Evolutionary conservation across 2,113 vertebrate genomes (phyloP), one percentile per base, ranked within the genome.

Genomic region (Vulpes ferrilata): DNA sequence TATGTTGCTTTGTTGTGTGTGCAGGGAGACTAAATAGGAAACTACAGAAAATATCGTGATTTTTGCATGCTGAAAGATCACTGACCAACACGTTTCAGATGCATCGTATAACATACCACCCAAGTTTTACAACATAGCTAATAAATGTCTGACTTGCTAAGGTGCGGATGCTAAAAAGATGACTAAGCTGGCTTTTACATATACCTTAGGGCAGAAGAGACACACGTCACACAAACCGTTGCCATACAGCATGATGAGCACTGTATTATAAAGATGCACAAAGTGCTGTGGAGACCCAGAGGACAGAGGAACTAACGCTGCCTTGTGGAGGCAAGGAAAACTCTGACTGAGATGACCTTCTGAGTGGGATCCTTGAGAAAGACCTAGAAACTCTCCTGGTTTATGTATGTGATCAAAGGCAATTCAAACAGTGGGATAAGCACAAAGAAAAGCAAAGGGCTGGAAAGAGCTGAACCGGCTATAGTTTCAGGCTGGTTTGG

Each of bases 61-160:
- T 80, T 95, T 76, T 43, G 20, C 60, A 65, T 73, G 53, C 30
- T 96, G 53, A 82, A 93, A 87, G 25, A 93, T 73, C 67, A 78
- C 0, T 78, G 16, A 74, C 35, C 64, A 90, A 93, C 27, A 69
- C 3, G 10, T 76, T 59, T 81, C 25, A 35, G 20, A 62, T 32
- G 22, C 23, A 30, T 16, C 32, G 4, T 76, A 35, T 67, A 62
- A 74, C 76, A 51, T 19, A 35, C 51, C 76, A 87, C n/a, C 62
- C 57, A 88, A 76, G 15, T 59, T 38, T 43, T 53, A 89, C 53
- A 20, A n/a, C n/a, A 71, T 12, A 35, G 20, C 69, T 96, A 92
- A 43, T 62, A 69, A 83, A 35, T 12, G 22, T 69, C 71, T 88
- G 69, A 65, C 6, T 35, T 64, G 16, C 65, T 96, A 43, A 43